Base-by-base conservation (phyloP, 2,113 vertebrate species). In the Corydoras sp. region DNA sequence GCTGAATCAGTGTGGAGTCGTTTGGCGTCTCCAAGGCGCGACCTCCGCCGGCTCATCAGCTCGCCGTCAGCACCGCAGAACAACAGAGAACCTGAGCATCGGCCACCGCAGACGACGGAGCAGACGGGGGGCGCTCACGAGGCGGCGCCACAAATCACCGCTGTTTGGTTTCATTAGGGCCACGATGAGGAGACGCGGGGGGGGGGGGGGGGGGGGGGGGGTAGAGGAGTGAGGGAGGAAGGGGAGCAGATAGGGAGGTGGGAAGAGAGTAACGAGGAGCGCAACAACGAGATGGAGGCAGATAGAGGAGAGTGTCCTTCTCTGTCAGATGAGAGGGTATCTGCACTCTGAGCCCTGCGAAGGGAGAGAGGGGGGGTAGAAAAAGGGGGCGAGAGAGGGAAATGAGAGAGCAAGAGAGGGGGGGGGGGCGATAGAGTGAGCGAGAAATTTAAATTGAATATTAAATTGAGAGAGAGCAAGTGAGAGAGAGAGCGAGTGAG, bases 41-140 rank as follows among this genome's bases (percentile, higher is more conserved):
- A 69, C 68, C 53, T 63, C 31, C 10, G 62, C 54, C 53, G 51
- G 61, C 60, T 71, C 69, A 62, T 56, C 61, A 59, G 43, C 71
- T 59, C 69, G 11, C 43, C 62, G 62, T 59, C 58, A 58, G 65
- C 10, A 13, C 32, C 6, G n/a, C 49, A 55, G 9, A 66, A 54
- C 64, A 73, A 63, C 60, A 63, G 55, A 55, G 62, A 71, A 71
- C 63, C 63, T 71, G n/a, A 63, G 24, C 48, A 59, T 32, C 54
- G 58, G 31, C 51, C 61, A 35, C 35, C 55, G 69, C 53, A 60
- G 63, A 66, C 62, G 71, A 13, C 53, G 65, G 48, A 9, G 9
- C 11, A 18, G 55, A 54, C 7, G 10, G 6, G 15, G 29, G 56
- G 49, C 53, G 63, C 63, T 66, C 53, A 73, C 35, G 15, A 5